Conservation (phyloP, 2,888 invertebrate species). For the Vesta saturnalis region DNA sequence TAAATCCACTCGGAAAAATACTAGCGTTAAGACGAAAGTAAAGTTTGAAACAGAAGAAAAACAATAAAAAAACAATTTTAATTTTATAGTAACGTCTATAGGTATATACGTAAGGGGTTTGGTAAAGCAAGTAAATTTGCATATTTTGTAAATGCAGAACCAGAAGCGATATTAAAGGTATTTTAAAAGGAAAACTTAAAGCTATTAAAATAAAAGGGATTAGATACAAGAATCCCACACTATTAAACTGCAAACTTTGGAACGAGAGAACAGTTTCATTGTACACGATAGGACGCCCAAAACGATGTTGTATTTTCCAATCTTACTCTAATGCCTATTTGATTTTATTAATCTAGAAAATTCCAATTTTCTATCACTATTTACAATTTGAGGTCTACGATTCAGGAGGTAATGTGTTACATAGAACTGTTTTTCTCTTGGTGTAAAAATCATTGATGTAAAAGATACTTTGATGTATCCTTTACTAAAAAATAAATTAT, state of each 20-base stretch:
- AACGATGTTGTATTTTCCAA: background rate
- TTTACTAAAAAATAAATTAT: no score
- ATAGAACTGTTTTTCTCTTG: no score
- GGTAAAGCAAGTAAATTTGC: background rate
- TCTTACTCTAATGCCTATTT: background rate
- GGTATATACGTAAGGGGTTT: background rate
- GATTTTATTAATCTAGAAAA: no score
- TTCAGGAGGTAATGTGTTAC: no score
- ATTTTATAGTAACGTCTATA: background rate
- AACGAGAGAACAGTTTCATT: background rate
- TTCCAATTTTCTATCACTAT: no score
- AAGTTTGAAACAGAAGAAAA: no score
- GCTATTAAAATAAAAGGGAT: slow-evolving; percentile 1
- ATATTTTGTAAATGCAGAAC: slow-evolving; percentile 3
- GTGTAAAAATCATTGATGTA: no score
- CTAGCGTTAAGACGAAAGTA: no score
- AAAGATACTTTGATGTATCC: no score
- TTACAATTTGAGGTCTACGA: no score
- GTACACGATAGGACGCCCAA: background rate
- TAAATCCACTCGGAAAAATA: no score
- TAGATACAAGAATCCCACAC: background rate
- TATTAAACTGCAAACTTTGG: background rate
- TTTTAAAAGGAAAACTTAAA: background rate
- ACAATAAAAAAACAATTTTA: background rate
- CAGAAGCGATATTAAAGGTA: background rate